A percentile compares a stretch with the other conserved stretches of the same genome.
Evolutionary conservation across 2,113 vertebrate species (phyloP).

Genomic region (Promerops cafer): DNA sequence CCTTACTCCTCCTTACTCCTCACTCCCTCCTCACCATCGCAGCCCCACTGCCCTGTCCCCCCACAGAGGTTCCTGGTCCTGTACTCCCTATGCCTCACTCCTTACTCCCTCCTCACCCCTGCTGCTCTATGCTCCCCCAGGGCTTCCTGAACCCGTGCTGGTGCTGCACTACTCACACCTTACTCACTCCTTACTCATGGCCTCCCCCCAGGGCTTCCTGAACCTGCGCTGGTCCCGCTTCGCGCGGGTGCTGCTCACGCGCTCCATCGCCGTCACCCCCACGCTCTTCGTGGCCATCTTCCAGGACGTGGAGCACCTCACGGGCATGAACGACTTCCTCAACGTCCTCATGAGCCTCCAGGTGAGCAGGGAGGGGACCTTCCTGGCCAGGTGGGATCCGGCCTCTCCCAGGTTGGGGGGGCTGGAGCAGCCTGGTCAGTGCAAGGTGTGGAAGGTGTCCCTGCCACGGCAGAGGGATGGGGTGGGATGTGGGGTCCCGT

Average conservation of each 20-base stretch:
- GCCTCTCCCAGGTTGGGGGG: background rate
- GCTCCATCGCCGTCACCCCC: constrained; percentile 87
- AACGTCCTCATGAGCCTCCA: constrained; percentile 95
- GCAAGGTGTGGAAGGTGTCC: background rate
- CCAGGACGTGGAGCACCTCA: constrained; percentile 84
- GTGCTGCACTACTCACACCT: background rate
- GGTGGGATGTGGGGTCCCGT: background rate
- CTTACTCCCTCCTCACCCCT: background rate
- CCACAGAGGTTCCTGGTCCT: background rate
- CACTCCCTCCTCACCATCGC: background rate
- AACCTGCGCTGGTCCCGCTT: constrained; percentile 75
- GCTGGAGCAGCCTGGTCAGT: background rate
- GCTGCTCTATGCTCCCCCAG: background rate
- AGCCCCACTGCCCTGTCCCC: background rate
- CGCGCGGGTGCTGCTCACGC: constrained; percentile 86
- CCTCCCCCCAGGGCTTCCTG: background rate
- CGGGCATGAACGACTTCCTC: constrained; percentile 94
- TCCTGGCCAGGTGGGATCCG: background rate
- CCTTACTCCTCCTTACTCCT: background rate
- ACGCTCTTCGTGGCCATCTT: constrained; percentile 89
- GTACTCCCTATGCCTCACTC: background rate
- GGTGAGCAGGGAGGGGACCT: too few species aligned
- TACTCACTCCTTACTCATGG: background rate
- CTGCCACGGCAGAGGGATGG: too few species aligned
- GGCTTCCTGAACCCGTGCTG: background rate